Conservation (phyloP, 30 jellyfish, hydroid and myxozoan genomes). For the Rhopilema esculentum region DNA sequence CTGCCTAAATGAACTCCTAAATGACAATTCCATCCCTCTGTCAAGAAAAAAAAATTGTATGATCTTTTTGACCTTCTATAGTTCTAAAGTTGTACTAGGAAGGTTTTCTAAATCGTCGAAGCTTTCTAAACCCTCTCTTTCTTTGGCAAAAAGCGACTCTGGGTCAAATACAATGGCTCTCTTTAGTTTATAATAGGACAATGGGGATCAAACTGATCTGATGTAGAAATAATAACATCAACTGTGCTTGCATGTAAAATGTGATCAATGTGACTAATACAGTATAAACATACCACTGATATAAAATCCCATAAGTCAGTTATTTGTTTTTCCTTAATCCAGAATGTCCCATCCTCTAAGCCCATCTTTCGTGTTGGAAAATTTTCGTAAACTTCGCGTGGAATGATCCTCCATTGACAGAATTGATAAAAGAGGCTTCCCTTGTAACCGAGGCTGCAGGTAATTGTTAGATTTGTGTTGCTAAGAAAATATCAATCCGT, state of each 20-base stretch:
- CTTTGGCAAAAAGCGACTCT: too few relatives aligned
- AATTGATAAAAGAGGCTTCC: neutral
- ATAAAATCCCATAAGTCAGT: constrained; percentile 18
- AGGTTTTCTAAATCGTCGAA: too few relatives aligned
- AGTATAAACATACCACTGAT: constrained; percentile 4
- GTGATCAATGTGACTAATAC: neutral
- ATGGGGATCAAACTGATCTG: neutral
- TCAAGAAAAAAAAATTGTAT: too few relatives aligned
- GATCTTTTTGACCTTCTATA: too few relatives aligned
- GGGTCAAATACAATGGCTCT: neutral
- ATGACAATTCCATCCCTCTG: too few relatives aligned
- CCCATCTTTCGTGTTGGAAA: neutral
- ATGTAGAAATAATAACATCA: neutral
- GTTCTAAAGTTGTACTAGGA: too few relatives aligned
- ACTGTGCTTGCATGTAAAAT: neutral
- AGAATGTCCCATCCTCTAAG: neutral
- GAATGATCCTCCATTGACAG: neutral
- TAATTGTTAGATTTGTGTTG: neutral
- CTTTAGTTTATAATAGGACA: neutral
- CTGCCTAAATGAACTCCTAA: too few relatives aligned
- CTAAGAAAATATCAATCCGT: neutral
- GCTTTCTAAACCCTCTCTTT: too few relatives aligned
- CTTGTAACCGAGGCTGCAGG: constrained; percentile 21
- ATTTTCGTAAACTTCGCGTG: neutral
- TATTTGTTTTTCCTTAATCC: constrained; percentile 31